Conservation (phyloP, 2,113 vertebrate species). For the Poeciliopsis retropinna region DNA sequence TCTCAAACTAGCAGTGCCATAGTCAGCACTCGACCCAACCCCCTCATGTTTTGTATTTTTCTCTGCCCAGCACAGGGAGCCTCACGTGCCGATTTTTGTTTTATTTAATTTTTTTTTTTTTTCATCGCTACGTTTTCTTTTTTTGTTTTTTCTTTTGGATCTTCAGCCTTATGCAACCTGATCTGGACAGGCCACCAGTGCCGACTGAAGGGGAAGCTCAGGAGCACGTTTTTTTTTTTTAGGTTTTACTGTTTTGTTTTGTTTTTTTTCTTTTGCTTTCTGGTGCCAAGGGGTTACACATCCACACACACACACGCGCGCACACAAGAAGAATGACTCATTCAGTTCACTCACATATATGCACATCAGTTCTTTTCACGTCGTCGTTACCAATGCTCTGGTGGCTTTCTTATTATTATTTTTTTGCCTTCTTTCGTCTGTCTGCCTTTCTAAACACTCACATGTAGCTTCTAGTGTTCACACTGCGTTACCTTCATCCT, state of each 20-base stretch:
- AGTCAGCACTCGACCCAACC: constrained; percentile 38
- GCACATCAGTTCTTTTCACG: constrained; percentile 32
- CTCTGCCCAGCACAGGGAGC: constrained; percentile 45
- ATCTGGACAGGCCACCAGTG: constrained; percentile 54
- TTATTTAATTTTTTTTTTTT: constrained; percentile 25
- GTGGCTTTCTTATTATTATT: constrained; percentile 47
- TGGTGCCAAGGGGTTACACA: constrained; percentile 68
- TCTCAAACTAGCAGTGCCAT: constrained; percentile 49
- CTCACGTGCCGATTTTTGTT: constrained; percentile 41
- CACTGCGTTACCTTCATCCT: constrained; percentile 69
- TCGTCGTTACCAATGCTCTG: constrained; percentile 67
- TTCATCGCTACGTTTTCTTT: background rate
- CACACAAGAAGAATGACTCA: constrained; percentile 12
- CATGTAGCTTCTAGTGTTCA: constrained; percentile 59
- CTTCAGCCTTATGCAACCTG: constrained; percentile 70
- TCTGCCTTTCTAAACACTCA: constrained; percentile 55
- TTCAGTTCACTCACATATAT: background rate
- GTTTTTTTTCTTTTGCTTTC: constrained; percentile 49
- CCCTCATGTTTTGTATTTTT: background rate
- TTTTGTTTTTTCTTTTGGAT: constrained; percentile 1
- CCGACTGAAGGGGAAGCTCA: constrained; percentile 60
- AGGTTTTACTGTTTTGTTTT: constrained; percentile 15
- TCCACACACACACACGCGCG: constrained; percentile 11
- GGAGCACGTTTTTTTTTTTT: constrained; percentile 52
- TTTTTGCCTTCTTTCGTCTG: constrained; percentile 39